These are phyloP conservation scores for Hyalella azteca DNA, from an alignment of 2,888 invertebrate species.

Conservation along the genomic window DNA sequence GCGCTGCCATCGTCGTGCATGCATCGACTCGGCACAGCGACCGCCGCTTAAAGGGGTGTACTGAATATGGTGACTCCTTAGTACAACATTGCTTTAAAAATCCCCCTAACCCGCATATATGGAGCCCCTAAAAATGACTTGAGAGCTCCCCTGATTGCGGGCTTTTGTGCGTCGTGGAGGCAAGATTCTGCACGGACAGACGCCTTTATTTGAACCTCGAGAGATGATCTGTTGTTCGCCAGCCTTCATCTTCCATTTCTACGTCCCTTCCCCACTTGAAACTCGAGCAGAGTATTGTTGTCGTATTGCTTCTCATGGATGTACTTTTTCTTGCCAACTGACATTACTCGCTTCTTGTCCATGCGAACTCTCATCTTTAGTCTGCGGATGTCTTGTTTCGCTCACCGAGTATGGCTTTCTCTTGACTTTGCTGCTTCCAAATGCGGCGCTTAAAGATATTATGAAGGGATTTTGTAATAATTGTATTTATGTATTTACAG, in stretches of 20 bases:
- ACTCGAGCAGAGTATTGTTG: not conserved
- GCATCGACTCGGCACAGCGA: no score
- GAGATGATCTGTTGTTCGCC: not conserved
- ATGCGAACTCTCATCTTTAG: no score
- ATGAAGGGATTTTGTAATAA: no score
- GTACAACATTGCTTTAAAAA: constrained; percentile 34
- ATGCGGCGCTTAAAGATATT: no score
- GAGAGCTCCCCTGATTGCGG: constrained; percentile 30
- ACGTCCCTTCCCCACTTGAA: constrained; percentile 3
- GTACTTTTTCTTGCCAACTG: no score
- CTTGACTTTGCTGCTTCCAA: no score
- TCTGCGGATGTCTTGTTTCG: no score
- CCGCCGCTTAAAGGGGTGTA: constrained; percentile 20
- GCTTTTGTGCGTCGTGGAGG: constrained; percentile 14
- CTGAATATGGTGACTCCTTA: not conserved
- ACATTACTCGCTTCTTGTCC: no score
- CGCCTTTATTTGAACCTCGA: constrained; percentile 23
- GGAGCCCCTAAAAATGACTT: constrained; percentile 35
- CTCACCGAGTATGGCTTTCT: no score
- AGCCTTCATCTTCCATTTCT: no score
- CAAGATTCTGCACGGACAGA: constrained; percentile 27
- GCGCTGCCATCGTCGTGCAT: not conserved
- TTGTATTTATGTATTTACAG: no score
- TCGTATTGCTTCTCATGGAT: no score
- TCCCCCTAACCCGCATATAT: constrained; percentile 23